Base-by-base conservation (phyloP, 2,888 invertebrate species). In the Anticlea derivata region DNA sequence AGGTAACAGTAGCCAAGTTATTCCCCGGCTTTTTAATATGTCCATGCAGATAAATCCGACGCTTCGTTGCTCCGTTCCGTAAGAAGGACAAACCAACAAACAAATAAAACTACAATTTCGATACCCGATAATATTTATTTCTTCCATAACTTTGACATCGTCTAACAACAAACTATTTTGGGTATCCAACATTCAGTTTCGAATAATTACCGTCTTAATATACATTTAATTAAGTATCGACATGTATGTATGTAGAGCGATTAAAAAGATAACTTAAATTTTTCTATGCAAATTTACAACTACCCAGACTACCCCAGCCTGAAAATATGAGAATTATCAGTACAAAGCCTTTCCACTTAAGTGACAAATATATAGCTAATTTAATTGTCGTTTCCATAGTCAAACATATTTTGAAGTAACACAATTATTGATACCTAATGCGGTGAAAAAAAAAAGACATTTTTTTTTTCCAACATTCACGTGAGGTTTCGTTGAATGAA, bases 241-340 rank as follows among this genome's bases (percentile, higher is more conserved):
- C 5, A 33, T 78, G 81, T 82, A 86, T 86, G 88, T 87, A 88
- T 86, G 86, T 85, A 89, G 86, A 89, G 86, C 55, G 50, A 60
- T 63, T 54, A 63, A 66, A 65, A 70, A 52, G 56, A 69, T 54
- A 73, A 63, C 61, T 58, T 63, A 45, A 68, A 50, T 29, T 48
- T 61, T 65, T 68, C 60, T 55, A 67, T 61, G 59, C 62, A 73
- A 82, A 78, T 77, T 77, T 73, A 81, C 79, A 66, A 70, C 53
- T 12, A 20, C 61, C 58, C 55, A 62, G n/a, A n/a, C n/a, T n/a
- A n/a, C 2, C 58, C 65, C 65, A 65, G 65, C 65, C 65, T 49
- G 38, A 23, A 58, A 63, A 56, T 62, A 61, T 68, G 62, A 66
- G 60, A 56, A 63, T 52, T 57, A 70, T 1, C 56, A 50, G 58